Evolutionary conservation across 1,140 invertebrate genomes (phyloP).

Genomic region (Eufriesea mexicana): DNA sequence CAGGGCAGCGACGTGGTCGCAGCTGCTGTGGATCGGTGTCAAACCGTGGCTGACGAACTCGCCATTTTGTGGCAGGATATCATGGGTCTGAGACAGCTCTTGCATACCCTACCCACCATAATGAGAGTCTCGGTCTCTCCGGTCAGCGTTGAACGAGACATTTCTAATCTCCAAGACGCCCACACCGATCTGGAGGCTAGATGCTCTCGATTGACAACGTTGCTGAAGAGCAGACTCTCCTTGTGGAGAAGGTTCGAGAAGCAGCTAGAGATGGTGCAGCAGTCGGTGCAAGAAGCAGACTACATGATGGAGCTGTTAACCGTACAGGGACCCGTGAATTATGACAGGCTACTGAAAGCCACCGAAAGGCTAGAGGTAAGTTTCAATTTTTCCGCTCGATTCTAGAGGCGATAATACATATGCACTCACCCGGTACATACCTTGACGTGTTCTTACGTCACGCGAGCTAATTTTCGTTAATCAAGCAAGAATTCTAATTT

Average conservation of each 20-base stretch:
- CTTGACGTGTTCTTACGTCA: not conserved
- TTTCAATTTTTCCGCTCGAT: constrained; percentile 47
- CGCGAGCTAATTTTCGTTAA: not conserved
- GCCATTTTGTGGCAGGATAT: constrained; percentile 88
- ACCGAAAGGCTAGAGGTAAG: constrained; percentile 91
- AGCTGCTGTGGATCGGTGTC: constrained; percentile 86
- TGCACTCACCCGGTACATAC: no score
- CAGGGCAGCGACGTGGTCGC: constrained; percentile 88
- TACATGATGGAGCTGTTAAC: constrained; percentile 93
- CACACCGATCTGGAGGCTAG: constrained; percentile 87
- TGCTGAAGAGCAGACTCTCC: constrained; percentile 85
- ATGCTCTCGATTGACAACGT: constrained; percentile 85
- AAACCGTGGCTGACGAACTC: constrained; percentile 86
- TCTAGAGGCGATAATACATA: not conserved
- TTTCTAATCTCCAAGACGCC: constrained; percentile 88
- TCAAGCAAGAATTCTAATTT: not conserved
- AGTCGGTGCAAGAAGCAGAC: constrained; percentile 90
- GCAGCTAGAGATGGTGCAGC: constrained; percentile 89
- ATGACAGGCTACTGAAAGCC: constrained; percentile 90
- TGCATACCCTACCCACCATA: constrained; percentile 89
- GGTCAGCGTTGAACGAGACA: constrained; percentile 87
- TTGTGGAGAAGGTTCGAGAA: constrained; percentile 89
- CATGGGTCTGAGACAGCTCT: constrained; percentile 87
- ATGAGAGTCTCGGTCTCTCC: constrained; percentile 89
- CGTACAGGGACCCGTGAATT: constrained; percentile 91